Evolutionary conservation across 2,888 invertebrate species (phyloP), one percentile per base, ranked within the genome.

Genomic region (Drosophila nigritarsus): DNA sequence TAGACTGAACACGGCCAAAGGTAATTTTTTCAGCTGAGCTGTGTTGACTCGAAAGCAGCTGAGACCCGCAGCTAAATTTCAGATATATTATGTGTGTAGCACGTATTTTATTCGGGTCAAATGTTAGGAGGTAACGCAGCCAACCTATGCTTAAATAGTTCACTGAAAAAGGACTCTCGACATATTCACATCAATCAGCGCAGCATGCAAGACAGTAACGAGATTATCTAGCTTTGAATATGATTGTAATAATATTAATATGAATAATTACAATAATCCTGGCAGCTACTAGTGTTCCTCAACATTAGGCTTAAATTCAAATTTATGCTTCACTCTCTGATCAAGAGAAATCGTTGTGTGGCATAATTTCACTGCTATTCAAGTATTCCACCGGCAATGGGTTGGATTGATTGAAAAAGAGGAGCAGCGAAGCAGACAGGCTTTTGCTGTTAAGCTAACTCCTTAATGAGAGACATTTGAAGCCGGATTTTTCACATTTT

Each of bases 21-120:
- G 80, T 80, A 70, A 80, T 80, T 83, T 83, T 80, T 83, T 77
- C 80, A 83, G 69, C 65, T 83, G 65, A 80, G 65, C 65, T 65
- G 40, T 49, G 73, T 55, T 53, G 30, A 60, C 59, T 64, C 58
- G 38, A 65, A 54, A 58, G 65, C 20, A 45, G 7, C 45, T 24
- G 15, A 24, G 20, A 45, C 61, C 54, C 51, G 50, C 53, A 53
- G 72, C 72, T 51, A 55, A 72, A 80, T 56, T 75, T 71, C 65
- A 51, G 34, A 30, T 29, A 50, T 51, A 59, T 71, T 60, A 61
- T 71, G 55, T 55, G 38, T 53, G 56, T 54, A 59, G 80, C 76
- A 78, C 80, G 80, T 77, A 53, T 66, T 48, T 45, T n/a, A 51
- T 59, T 34, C 48, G 53, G 78, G 74, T 67, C 74, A 73, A 64